Base-by-base conservation (phyloP, 2,797 vertebrate species). In the Jordanella pulchra region DNA sequence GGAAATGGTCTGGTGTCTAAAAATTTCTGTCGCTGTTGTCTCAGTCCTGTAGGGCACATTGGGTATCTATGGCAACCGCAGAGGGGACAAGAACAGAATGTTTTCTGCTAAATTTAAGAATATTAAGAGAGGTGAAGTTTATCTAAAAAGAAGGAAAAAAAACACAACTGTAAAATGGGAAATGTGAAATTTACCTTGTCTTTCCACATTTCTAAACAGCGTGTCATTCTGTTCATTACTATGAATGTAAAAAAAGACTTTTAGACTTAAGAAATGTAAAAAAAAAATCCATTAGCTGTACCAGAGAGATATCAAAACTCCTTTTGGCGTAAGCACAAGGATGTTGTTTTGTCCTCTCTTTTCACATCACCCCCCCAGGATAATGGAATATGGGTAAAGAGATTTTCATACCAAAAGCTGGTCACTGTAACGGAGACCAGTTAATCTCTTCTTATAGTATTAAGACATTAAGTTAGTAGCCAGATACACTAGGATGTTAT, bases 371-470 rank as follows among this genome's bases (percentile, higher is more conserved):
- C 23, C n/a, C n/a, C 12, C 53, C 45, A 66, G 87, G 79, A 88
- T 45, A 15, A 67, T 60, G 70, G 9, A 78, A 75, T 69, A 51
- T 13, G 55, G 82, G 75, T 70, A 83, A 87, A 87, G 80, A 84
- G 82, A 78, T 80, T 84, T 87, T 84, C 17, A 15, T 78, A 79
- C 71, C 70, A 69, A 87, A 82, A 81, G 71, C 84, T 66, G 84
- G 89, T 80, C 88, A 88, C 78, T 85, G 84, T 89, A 89, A 86
- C 80, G 60, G 61, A 88, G 87, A 84, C 2, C 63, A 81, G 83
- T 27, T 89, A 91, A 91, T 91, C 85, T 87, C 86, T 71, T 86
- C 84, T 89, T 87, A 89, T 77, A 81, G 87, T 74, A 89, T 90
- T 90, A 91, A 85, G 86, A 89, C 70, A 65, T 74, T 81, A 87